phyloP scores from a whole-genome alignment of 2,888 invertebrate genomes.

The Apodemia zela region DNA sequence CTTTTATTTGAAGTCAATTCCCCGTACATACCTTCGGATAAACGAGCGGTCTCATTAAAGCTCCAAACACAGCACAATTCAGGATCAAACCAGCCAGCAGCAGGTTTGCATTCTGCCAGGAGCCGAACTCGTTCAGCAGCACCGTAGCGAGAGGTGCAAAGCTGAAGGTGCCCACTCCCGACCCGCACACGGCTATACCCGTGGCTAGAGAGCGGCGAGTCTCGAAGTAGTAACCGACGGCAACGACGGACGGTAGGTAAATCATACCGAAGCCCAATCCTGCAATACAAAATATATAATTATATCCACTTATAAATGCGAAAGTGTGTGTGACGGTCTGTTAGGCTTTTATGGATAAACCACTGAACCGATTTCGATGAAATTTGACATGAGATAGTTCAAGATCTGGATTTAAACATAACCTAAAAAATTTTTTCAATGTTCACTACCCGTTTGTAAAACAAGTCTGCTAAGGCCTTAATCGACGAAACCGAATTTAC shows the following conservation, averaged over 20 bases:
- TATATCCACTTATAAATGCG: too few relatives aligned
- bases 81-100: constrained; percentile 95
- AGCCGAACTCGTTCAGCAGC: constrained; percentile 87
- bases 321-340: too few relatives aligned
- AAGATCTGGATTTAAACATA: too few relatives aligned
- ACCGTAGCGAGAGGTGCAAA: constrained; percentile 94
- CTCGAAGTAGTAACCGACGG: constrained; percentile 98
- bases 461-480: too few relatives aligned
- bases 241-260: constrained; percentile 97
- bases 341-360: too few relatives aligned
- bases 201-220: constrained; percentile 96
- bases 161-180: constrained; percentile 95
- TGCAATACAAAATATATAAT: constrained; percentile 51
- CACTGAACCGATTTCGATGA: too few relatives aligned
- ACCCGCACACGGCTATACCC: constrained; percentile 96
- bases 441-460: too few relatives aligned
- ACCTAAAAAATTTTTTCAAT: too few relatives aligned
- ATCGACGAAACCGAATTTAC: too few relatives aligned
- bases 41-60: constrained; percentile 89
- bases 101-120: constrained; percentile 94
- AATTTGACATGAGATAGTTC: too few relatives aligned
- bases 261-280: constrained; percentile 96
- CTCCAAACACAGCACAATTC: constrained; percentile 94
- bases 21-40: constrained; percentile 82
- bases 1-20: neutral